Evolutionary conservation across 92 coral and sea anemone genomes (phyloP), one percentile per base, ranked within the genome.

Genomic region (Phenganax stokvisi): DNA sequence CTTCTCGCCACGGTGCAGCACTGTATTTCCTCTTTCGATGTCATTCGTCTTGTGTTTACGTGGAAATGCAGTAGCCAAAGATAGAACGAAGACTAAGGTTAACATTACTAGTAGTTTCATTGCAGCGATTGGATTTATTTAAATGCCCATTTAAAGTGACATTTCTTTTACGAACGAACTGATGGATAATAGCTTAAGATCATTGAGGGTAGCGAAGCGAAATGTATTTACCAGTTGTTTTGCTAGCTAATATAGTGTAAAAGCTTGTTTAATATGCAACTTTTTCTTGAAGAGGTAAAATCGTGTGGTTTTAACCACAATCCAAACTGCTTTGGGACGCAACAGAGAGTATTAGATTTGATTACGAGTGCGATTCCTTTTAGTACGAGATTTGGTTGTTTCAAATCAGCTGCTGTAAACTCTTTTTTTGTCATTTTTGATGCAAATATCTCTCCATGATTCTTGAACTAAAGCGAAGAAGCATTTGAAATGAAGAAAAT

Each of bases 31-130:
- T 77, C 52, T 37, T 60, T 65, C 74, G 20, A 28, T 9, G 12
- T 79, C 54, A 31, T 63, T 3, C 9, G 47, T 63, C 13, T 11
- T 30, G 7, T 64, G 83, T 30, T 65, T 64, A 3, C 74, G 15
- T 37, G 74, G 83, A n/a, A 11, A n/a, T 8, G 59, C 65, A 16
- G 31, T n/a, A 10, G 74, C 73, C 62, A 63, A 6, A 12, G 75
- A 51, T 30, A 65, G 55, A 0, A 51, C 74, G 63, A 79, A 11
- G 31, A 64, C 28, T n/a, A 76, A 55, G 10, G 56, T 15, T 60
- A 57, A 29, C 4, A 76, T 31, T 29, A 27, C 52, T 53, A 76
- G 56, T 3, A 59, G 20, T 76, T 76, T 76, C 81, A 76, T 76
- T 9, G 25, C 37, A 11, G 25, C 25, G 53, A 27, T 31, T 8